Percentiles rank a stretch among this genome's conserved stretches.
Evolutionary conservation across 2,113 vertebrate genomes (phyloP).

Genomic region (Nerophis ophidion): DNA sequence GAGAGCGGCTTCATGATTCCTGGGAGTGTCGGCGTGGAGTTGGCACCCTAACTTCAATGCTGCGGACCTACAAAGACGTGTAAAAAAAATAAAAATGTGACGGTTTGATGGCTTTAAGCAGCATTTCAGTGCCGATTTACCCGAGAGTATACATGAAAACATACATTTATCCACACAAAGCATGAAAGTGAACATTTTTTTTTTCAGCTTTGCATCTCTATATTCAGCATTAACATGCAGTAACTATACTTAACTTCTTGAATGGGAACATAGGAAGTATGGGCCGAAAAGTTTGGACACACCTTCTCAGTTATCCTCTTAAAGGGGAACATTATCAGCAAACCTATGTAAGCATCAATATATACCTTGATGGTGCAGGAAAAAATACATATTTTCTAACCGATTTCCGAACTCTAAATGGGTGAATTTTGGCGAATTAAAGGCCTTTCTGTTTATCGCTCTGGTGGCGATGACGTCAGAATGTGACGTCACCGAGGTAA

Average conservation of each 20-base stretch:
- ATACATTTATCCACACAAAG: conserved; percentile 4
- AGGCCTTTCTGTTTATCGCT: too few species aligned
- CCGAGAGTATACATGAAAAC: not conserved
- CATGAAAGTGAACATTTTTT: conserved; percentile 6
- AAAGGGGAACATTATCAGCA: too few species aligned
- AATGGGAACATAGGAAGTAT: too few species aligned
- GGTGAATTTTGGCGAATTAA: too few species aligned
- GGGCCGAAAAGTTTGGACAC: too few species aligned
- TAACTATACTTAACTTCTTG: conserved; percentile 21
- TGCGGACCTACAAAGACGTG: conserved; percentile 10
- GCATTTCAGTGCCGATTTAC: conserved; percentile 2
- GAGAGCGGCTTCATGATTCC: conserved; percentile 17
- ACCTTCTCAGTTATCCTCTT: too few species aligned
- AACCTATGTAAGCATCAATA: too few species aligned
- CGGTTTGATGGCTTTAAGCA: conserved; percentile 15
- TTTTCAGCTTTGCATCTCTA: conserved; percentile 16
- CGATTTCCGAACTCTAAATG: too few species aligned
- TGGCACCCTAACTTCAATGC: conserved; percentile 16
- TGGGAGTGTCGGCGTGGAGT: conserved; percentile 11
- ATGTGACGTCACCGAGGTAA: too few species aligned
- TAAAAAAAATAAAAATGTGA: conserved; percentile 10
- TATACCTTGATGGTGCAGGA: too few species aligned
- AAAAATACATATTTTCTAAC: too few species aligned
- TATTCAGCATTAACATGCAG: conserved; percentile 44
- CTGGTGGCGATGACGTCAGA: too few species aligned